Evolutionary conservation across 2,113 vertebrate species (phyloP).

Genomic region (Opisthocomus hoazin): DNA sequence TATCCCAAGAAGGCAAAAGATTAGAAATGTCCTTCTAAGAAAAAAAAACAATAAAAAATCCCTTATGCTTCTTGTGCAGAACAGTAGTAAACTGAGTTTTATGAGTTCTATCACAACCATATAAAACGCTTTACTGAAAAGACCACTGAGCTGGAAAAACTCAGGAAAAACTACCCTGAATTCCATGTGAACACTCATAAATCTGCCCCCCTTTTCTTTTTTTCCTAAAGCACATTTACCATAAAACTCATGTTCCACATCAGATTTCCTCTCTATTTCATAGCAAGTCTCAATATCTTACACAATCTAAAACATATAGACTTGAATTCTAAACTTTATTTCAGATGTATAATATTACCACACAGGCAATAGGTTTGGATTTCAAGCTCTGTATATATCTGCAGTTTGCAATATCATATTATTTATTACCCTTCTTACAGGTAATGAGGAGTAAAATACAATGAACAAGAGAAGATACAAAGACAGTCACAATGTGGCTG

Average conservation of each 20-base stretch:
- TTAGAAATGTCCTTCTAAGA: conserved; percentile 19
- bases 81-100: conserved; percentile 75
- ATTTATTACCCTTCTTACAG: conserved; percentile 17
- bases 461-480: conserved; percentile 11
- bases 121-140: conserved; percentile 77
- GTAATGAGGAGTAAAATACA: conserved; percentile 50
- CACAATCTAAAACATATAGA: background rate
- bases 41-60: background rate
- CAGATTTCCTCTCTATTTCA: conserved; percentile 30
- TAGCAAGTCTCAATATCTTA: background rate
- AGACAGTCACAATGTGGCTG: background rate
- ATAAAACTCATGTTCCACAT: conserved; percentile 28
- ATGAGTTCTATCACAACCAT: conserved; percentile 74
- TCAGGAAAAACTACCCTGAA: conserved; percentile 71
- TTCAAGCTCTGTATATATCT: background rate
- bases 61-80: conserved; percentile 57
- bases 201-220: conserved; percentile 15
- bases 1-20: background rate
- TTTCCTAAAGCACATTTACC: conserved; percentile 30
- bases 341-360: background rate
- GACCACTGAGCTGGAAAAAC: conserved; percentile 71
- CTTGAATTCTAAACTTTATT: conserved; percentile 16
- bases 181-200: conserved; percentile 72
- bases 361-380: background rate
- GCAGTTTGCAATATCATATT: background rate